These are phyloP conservation scores for Brachyopa scutellaris DNA, from an alignment of 2,888 invertebrate genomes.

Conservation along the genomic window DNA sequence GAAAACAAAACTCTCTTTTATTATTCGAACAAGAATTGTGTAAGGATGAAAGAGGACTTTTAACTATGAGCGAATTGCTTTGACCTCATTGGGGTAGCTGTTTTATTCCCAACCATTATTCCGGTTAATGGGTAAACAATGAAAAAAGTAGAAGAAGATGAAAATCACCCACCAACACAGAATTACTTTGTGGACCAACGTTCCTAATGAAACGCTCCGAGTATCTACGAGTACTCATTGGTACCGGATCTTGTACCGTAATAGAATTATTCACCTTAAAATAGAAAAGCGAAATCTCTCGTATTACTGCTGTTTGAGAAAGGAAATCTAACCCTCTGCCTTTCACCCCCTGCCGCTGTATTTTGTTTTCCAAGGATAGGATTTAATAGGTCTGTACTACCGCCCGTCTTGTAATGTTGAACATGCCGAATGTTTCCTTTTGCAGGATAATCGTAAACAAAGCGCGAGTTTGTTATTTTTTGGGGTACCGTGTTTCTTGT, in stretches of 20 bases:
- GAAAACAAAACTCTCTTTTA: constrained; percentile 45
- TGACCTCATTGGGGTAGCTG: constrained; percentile 11
- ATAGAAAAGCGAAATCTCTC: neutral
- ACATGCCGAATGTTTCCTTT: neutral
- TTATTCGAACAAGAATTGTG: constrained; percentile 13
- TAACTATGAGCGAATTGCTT: constrained; percentile 6
- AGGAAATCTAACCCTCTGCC: neutral
- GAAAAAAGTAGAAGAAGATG: constrained; percentile 7
- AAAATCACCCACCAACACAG: neutral
- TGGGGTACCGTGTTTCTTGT: neutral
- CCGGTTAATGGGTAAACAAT: constrained; percentile 56
- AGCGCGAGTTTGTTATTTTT: constrained; percentile 1
- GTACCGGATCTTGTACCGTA: constrained; percentile 12
- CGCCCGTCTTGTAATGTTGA: constrained; percentile 4
- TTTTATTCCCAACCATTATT: constrained; percentile 37
- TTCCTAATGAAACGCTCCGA: too few species aligned
- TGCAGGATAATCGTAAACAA: constrained; percentile 34
- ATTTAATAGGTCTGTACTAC: constrained; percentile 34
- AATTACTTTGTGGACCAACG: neutral
- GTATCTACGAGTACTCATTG: too few species aligned
- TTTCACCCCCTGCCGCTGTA: neutral
- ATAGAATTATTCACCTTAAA: constrained; percentile 29
- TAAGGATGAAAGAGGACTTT: neutral
- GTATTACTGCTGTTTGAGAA: neutral
- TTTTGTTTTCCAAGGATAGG: constrained; percentile 26